phyloP scores from a whole-genome alignment of 2,888 invertebrate species.

The Argyra leucocephala region DNA sequence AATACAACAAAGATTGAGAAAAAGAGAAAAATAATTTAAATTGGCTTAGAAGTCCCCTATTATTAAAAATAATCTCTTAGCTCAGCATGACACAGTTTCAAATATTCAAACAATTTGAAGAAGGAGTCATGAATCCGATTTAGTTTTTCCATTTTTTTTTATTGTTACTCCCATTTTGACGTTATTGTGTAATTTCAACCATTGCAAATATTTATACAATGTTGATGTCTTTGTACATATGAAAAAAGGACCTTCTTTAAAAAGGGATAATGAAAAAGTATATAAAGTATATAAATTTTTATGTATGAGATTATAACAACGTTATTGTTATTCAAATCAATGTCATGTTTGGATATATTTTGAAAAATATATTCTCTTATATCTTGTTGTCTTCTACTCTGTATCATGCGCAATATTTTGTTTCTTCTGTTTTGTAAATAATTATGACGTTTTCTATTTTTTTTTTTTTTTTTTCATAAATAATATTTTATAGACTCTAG shows the following conservation, averaged over 20 bases:
- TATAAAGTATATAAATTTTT: not conserved
- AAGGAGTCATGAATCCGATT: not conserved
- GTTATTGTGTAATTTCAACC: not conserved
- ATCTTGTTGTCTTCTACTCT: not conserved
- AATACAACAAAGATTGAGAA: not conserved
- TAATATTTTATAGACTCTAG: not conserved
- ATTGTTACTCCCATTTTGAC: not conserved
- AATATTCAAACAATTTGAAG: not conserved
- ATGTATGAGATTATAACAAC: slow-evolving; percentile 6
- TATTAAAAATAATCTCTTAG: slow-evolving; percentile 1
- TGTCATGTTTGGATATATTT: slow-evolving; percentile 2
- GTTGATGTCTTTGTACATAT: no score
- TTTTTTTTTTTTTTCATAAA: not conserved
- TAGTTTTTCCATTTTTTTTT: not conserved
- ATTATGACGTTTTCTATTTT: not conserved
- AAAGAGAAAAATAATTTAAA: not conserved
- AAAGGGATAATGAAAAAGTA: not conserved
- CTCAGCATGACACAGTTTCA: not conserved
- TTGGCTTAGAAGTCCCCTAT: not conserved
- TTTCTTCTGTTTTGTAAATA: not conserved
- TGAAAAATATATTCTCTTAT: not conserved
- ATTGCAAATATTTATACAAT: no score
- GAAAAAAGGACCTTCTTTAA: not conserved
- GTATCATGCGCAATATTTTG: not conserved
- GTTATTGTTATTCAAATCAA: slow-evolving; percentile 6